Conservation (phyloP, 2,888 invertebrate species). For the Smittia aterrima region DNA sequence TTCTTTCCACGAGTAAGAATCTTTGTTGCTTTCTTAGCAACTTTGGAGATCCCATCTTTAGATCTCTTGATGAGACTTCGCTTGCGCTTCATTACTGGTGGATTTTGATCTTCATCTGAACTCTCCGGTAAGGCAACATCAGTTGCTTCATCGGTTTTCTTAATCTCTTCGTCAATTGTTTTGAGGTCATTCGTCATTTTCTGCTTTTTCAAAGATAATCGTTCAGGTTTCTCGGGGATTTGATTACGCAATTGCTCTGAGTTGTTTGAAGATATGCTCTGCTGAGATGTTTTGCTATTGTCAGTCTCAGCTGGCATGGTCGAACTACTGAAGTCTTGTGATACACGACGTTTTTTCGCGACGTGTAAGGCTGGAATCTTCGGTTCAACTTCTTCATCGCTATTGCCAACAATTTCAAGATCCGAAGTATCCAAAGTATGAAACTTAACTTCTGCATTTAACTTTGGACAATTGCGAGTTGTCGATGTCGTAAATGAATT, state of each 20-base stretch:
- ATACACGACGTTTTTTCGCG: constrained; percentile 58
- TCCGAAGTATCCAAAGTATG: constrained; percentile 4
- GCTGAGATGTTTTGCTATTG: constrained; percentile 1
- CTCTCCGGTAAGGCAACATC: background rate
- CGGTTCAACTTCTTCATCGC: constrained; percentile 62
- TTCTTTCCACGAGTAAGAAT: background rate
- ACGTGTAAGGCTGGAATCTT: constrained; percentile 59
- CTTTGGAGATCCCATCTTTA: constrained; percentile 25
- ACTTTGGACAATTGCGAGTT: background rate
- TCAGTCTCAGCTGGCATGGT: background rate
- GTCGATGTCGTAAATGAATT: background rate
- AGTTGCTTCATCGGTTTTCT: background rate
- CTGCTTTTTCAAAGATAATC: background rate
- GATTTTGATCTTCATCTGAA: background rate
- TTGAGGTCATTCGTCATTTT: constrained; percentile 43
- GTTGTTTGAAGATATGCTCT: constrained; percentile 14
- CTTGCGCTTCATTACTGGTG: constrained; percentile 14
- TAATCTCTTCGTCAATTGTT: constrained; percentile 8
- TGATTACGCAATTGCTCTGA: constrained; percentile 26
- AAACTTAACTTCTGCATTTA: constrained; percentile 34
- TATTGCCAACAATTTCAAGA: constrained; percentile 68
- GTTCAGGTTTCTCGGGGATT: background rate
- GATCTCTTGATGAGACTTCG: constrained; percentile 18
- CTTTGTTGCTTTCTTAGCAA: constrained; percentile 22
- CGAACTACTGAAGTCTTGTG: too few relatives aligned